Base-by-base conservation (phyloP, 2,888 invertebrate genomes). In the Holacanthella duospinosa region DNA sequence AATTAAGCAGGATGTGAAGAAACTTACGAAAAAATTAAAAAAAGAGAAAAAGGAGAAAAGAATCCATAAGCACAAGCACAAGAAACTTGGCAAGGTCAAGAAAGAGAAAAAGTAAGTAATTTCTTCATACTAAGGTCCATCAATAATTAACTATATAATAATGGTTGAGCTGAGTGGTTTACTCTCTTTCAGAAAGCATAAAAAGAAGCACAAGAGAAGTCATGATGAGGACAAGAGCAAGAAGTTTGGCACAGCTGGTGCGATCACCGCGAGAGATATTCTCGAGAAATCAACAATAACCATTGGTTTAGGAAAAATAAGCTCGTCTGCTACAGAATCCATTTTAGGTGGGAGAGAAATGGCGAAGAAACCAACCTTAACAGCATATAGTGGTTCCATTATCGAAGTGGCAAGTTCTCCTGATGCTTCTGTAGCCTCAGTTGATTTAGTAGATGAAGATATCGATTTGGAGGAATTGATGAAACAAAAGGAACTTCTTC, bases 401-500 rank as follows among this genome's bases (percentile, higher is more conserved):
- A 53, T 26, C 27, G 64, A 60, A 61, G 27, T 63, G 16, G 54
- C 27, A 12, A 53, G 54, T 26, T 64, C 64, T n/a, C 25, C 53
- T 9, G 83, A 87, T 63, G 86, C 88, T 63, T 69, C 71, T 2
- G 48, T 63, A 28, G 64, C 63, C 25, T 66, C 68, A 1, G 63
- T 71, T 19, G 71, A 71, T 43, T 54, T 69, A 27, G 66, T 71
- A 48, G 90, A 90, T 76, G 90, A 90, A 69, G n/a, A n/a, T n/a
- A n/a, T n/a, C n/a, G 90, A 90, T 74, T 78, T 92, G 29, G 92
- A 92, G 75, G 92, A 92, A 70, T 79, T 92, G 63, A 92, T 92
- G 90, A 86, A 86, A 74, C 91, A 92, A 76, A 92, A 92, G 78
- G 90, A 89, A 74, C 74, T 68, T 61, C 43, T 69, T 27, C 69